Conservation (phyloP, 2,113 vertebrate genomes). For the Heterotilapia buettikoferi region DNA sequence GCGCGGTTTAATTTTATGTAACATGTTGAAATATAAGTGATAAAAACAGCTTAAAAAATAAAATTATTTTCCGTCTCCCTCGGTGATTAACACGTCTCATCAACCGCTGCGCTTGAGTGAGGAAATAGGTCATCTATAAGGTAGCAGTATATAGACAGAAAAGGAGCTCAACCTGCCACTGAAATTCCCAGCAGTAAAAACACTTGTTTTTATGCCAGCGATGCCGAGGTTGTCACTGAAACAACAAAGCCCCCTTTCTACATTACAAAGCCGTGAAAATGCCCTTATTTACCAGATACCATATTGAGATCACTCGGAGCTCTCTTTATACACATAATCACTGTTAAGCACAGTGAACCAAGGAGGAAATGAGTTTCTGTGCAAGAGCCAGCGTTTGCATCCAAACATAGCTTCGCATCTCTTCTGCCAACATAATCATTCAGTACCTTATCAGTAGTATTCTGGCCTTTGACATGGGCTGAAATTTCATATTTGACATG, state of each 20-base stretch:
- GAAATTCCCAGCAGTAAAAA: slow-evolving; percentile 13
- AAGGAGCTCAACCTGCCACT: background rate
- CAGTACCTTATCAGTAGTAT: background rate
- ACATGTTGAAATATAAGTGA: background rate
- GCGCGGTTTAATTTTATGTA: background rate
- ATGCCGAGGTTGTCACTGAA: slow-evolving; percentile 2
- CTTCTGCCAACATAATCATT: background rate
- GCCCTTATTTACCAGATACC: slow-evolving; percentile 17
- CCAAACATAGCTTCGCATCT: background rate
- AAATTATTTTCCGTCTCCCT: background rate
- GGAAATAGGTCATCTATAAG: slow-evolving; percentile 25
- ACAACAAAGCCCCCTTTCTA: slow-evolving; percentile 20
- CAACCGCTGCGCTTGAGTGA: background rate
- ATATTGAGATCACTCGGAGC: background rate
- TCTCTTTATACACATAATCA: background rate
- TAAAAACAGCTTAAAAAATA: background rate
- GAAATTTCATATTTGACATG: background rate
- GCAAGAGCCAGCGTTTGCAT: background rate
- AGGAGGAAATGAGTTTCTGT: background rate
- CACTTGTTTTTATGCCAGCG: slow-evolving; percentile 23
- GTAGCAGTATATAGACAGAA: background rate
- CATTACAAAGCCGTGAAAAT: background rate
- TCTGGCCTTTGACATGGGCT: slow-evolving; percentile 16
- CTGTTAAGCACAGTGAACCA: background rate
- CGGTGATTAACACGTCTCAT: background rate